Evolutionary conservation across 2,797 vertebrate genomes (phyloP), one percentile per base, ranked within the genome.

Genomic region (Dipus sagitta): DNA sequence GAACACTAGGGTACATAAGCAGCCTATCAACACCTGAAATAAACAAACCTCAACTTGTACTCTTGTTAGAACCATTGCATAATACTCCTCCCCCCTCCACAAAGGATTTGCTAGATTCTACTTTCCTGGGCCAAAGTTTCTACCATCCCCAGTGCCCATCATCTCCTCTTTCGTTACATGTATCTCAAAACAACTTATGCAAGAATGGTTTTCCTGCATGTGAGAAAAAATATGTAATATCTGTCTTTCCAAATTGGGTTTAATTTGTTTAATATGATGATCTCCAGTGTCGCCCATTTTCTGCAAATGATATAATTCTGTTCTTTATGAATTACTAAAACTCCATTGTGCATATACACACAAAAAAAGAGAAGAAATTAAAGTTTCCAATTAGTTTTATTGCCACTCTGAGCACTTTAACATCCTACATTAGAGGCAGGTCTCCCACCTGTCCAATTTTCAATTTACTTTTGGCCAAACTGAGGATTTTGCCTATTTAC

Each of bases 401-500:
- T 88, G 77, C 5, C 86, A 77, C 42, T 80, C 58, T 72, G 13
- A 79, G 30, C 58, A 91, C 52, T 76, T n/a, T 47, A 54, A 68
- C 8, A 80, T 32, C 17, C 24, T 12, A 90, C 83, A 74, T 90
- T 54, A 60, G 23, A 6, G 17, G 20, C 89, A 75, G 34, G 17
- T 86, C 24, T 92, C 34, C 20, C 42, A 71, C 34, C 20, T 70
- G 81, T 2, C 28, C 42, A 89, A 68, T 90, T 54, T 77, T 79
- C 70, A 58, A 13, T 81, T 67, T 70, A 47, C 58, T 62, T 52
- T 85, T 91, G 67, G 42, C 18, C 68, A 85, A 88, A 60, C 21
- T 34, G 42, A 88, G 30, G 81, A 11, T 86, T 90, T 52, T 89
- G 30, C 52, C 65, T 85, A 38, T 78, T 78, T 72, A 84, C 34